These are phyloP conservation scores for Poeciliopsis turrubarensis DNA, from an alignment of 2,113 vertebrate species.

Conservation along the genomic window DNA sequence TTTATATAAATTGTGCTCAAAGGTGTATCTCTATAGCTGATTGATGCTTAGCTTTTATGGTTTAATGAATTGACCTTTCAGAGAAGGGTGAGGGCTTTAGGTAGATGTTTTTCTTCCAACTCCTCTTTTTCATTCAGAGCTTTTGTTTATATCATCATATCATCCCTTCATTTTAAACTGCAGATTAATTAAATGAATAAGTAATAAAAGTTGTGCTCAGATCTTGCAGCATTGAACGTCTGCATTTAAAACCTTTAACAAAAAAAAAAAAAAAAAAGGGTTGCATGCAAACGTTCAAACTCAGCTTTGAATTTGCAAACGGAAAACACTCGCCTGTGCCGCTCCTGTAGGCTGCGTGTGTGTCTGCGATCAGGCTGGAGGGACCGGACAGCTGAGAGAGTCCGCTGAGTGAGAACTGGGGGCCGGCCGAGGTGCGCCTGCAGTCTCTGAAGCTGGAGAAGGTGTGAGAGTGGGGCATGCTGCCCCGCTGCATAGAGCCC, in stretches of 20 bases:
- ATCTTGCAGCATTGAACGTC: background rate
- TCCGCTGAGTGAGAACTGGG: conserved; percentile 86
- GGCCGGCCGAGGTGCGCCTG: conserved; percentile 85
- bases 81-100: no score
- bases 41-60: no score
- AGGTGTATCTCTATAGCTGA: no score
- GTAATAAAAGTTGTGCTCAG: conserved; percentile 30
- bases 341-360: conserved; percentile 82
- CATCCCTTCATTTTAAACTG: no score
- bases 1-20: no score
- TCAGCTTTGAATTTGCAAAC: background rate
- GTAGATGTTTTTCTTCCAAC: no score
- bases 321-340: conserved; percentile 83
- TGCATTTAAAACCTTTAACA: background rate
- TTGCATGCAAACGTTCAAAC: background rate
- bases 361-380: conserved; percentile 82
- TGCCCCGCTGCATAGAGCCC: conserved; percentile 88
- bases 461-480: conserved; percentile 92
- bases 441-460: conserved; percentile 95
- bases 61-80: no score
- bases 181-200: no score
- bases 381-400: conserved; percentile 83
- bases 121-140: no score
- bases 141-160: no score
- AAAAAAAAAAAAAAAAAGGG: background rate